phyloP scores from a whole-genome alignment of 2,113 vertebrate genomes.

The Sinocyclocheilus maitianheensis region DNA sequence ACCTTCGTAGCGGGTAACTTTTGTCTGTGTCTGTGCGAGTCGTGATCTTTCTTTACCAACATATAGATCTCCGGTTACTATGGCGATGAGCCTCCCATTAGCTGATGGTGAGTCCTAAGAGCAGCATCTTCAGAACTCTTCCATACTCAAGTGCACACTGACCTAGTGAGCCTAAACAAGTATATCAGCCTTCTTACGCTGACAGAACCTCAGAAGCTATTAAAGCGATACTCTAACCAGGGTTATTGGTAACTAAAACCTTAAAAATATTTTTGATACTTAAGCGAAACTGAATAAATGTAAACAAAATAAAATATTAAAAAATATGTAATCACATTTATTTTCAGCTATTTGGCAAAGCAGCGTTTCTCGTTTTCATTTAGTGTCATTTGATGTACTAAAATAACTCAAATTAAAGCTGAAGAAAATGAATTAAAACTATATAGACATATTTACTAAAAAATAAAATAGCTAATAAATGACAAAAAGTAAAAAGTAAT shows the following conservation, averaged over 20 bases:
- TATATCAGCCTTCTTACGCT: background rate
- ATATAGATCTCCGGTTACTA: conserved; percentile 30
- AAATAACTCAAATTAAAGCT: no score
- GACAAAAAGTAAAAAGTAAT: no score
- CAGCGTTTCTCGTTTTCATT: no score
- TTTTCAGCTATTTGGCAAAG: no score
- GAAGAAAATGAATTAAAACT: no score
- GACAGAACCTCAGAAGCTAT: background rate
- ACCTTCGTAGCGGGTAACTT: background rate
- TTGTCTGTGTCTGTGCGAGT: conserved; percentile 17
- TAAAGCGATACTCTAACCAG: background rate
- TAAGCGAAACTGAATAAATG: no score
- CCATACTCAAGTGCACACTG: no score
- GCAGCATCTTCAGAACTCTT: background rate
- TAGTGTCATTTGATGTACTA: no score
- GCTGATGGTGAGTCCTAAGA: conserved; percentile 11
- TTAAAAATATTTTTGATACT: background rate
- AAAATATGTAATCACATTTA: no score
- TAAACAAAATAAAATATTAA: no score
- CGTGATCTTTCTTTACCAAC: conserved; percentile 20
- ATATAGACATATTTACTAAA: no score
- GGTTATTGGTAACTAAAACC: background rate
- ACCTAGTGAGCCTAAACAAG: background rate
- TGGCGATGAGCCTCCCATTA: conserved; percentile 33
- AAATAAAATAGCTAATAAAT: no score